Evolutionary conservation across 2,888 invertebrate genomes (phyloP).

Genomic region (Diabrotica balteata): DNA sequence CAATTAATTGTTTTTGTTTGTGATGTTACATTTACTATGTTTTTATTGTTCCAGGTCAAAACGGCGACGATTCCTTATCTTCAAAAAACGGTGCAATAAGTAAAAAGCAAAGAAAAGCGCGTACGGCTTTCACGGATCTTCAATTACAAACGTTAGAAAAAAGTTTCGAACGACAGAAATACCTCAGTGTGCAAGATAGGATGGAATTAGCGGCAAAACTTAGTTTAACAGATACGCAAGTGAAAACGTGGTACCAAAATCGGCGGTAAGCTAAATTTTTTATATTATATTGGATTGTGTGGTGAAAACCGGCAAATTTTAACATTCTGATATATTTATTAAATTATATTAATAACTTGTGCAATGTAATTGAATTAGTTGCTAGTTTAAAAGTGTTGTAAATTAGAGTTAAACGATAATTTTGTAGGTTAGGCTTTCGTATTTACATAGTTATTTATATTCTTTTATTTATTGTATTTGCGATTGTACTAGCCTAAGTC

Average conservation of each 20-base stretch:
- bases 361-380: no score
- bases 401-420: no score
- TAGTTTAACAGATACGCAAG: conserved; percentile 97
- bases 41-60: conserved; percentile 70
- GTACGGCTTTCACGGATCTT: conserved; percentile 98
- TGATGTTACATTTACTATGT: no score
- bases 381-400: no score
- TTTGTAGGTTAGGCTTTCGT: no score
- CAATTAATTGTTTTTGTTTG: no score
- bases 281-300: no score
- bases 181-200: conserved; percentile 94
- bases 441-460: no score
- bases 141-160: conserved; percentile 96
- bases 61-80: conserved; percentile 81
- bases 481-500: neutral
- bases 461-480: neutral
- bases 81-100: conserved; percentile 67
- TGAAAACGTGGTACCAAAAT: conserved; percentile 99
- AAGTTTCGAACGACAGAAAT: conserved; percentile 96
- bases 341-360: no score
- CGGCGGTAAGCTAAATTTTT: conserved; percentile 74
- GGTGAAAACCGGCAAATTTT: no score
- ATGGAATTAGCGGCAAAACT: conserved; percentile 98
- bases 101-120: conserved; percentile 95
- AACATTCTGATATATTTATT: no score